phyloP scores from a whole-genome alignment of 2,797 vertebrate genomes.

The Acanthis flammea region DNA sequence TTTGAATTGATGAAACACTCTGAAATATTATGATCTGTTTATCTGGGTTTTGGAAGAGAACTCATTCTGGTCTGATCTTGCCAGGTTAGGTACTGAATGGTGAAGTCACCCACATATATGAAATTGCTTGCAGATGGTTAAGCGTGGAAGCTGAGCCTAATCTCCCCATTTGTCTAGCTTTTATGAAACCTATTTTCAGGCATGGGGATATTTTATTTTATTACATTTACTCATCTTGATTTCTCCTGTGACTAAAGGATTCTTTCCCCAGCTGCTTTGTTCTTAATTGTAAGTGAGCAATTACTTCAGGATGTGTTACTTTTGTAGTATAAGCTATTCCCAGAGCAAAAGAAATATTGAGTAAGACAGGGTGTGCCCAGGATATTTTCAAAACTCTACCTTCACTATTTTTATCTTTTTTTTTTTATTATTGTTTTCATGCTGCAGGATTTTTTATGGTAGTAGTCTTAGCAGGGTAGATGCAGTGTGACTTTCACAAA shows the following conservation, averaged over 20 bases:
- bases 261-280: constrained; percentile 26
- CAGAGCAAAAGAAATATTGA: neutral
- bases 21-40: constrained; percentile 45
- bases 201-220: constrained; percentile 34
- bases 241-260: constrained; percentile 45
- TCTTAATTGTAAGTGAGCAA: constrained; percentile 54
- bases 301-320: constrained; percentile 57
- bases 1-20: constrained; percentile 33
- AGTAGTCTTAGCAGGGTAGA: neutral
- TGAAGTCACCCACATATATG: constrained; percentile 20
- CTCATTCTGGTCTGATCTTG: neutral
- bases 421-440: neutral
- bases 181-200: constrained; percentile 27
- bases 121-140: constrained; percentile 55
- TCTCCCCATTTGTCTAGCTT: constrained; percentile 6
- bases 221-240: constrained; percentile 48
- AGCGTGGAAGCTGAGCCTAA: neutral
- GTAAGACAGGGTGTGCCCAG: neutral
- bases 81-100: neutral
- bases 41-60: constrained; percentile 23
- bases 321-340: neutral
- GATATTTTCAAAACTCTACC: neutral
- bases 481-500: constrained; percentile 15
- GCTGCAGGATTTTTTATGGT: neutral
- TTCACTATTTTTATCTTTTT: neutral